A percentile compares a stretch with the other conserved stretches of the same genome.
Conservation (phyloP, 2,888 invertebrate genomes). For the Drosophila incognita region DNA sequence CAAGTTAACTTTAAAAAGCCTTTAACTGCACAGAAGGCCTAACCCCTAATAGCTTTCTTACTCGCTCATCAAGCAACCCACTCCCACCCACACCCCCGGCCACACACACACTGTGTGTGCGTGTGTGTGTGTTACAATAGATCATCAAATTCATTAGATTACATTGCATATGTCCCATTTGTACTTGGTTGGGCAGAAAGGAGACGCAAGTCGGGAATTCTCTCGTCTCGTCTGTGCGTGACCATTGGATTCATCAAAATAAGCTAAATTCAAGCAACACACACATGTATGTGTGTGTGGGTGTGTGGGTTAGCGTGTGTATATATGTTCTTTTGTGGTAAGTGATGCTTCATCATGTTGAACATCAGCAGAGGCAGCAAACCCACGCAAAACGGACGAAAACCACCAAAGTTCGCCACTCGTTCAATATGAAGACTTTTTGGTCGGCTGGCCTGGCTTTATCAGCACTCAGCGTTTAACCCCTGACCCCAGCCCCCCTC, state of each 20-base stretch:
- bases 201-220: conserved; percentile 1
- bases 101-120: background rate
- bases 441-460: conserved; percentile 45
- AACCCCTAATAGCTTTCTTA: conserved; percentile 6
- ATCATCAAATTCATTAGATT: conserved; percentile 85
- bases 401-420: conserved; percentile 44
- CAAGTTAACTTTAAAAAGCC: conserved; percentile 74
- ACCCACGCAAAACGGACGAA: conserved; percentile 15
- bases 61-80: background rate
- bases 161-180: conserved; percentile 77
- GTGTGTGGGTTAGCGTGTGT: background rate
- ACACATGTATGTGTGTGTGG: conserved; percentile 4
- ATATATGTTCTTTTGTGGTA: conserved; percentile 37
- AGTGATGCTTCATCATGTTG: conserved; percentile 57
- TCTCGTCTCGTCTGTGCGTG: conserved; percentile 59
- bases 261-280: conserved; percentile 57
- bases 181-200: conserved; percentile 21
- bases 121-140: conserved; percentile 81
- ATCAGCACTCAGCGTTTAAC: conserved; percentile 33
- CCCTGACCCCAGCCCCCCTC: background rate
- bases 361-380: conserved; percentile 40
- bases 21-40: conserved; percentile 45
- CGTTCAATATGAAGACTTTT: conserved; percentile 38
- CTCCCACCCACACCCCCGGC: background rate
- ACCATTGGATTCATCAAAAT: conserved; percentile 68